phyloP scores from a whole-genome alignment of 1,140 invertebrate species.

The Leptinotarsa texana region DNA sequence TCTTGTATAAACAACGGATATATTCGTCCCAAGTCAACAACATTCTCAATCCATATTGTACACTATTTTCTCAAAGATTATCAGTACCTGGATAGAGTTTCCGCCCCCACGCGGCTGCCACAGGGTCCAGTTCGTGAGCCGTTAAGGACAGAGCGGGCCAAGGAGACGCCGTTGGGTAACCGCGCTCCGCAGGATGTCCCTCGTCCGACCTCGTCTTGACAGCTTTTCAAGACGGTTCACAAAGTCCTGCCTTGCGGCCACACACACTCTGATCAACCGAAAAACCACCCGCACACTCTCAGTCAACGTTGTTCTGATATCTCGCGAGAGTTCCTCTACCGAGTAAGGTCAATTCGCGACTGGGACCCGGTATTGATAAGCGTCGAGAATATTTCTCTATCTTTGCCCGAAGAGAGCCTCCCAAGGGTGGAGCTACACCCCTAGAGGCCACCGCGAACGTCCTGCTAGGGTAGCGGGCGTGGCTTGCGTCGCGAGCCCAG shows the following conservation, averaged over 20 bases:
- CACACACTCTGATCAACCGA: constrained; percentile 50
- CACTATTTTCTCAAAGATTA: too few species aligned
- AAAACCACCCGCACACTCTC: constrained; percentile 28
- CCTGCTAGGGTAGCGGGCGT: constrained; percentile 37
- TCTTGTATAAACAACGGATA: too few species aligned
- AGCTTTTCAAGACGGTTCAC: constrained; percentile 37
- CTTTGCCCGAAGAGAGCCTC: constrained; percentile 41
- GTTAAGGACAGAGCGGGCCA: constrained; percentile 64
- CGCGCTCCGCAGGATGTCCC: constrained; percentile 66
- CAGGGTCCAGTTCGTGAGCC: constrained; percentile 66
- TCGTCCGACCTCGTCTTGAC: constrained; percentile 74
- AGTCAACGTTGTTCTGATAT: constrained; percentile 36
- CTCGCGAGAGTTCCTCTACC: constrained; percentile 50
- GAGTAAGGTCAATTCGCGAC: constrained; percentile 50
- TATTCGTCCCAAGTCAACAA: too few species aligned
- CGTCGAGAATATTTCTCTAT: constrained; percentile 37
- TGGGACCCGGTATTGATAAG: constrained; percentile 51
- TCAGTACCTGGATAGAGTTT: constrained; percentile 67
- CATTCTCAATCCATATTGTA: too few species aligned
- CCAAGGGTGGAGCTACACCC: constrained; percentile 48
- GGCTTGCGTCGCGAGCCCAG: constrained; percentile 38
- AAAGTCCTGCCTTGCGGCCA: constrained; percentile 35
- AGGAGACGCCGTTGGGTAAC: constrained; percentile 71
- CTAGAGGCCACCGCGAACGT: constrained; percentile 35
- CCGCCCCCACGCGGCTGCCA: constrained; percentile 70